phyloP scores from a whole-genome alignment of 92 coral and sea anemone species.

The Epizoanthus scotinus region DNA sequence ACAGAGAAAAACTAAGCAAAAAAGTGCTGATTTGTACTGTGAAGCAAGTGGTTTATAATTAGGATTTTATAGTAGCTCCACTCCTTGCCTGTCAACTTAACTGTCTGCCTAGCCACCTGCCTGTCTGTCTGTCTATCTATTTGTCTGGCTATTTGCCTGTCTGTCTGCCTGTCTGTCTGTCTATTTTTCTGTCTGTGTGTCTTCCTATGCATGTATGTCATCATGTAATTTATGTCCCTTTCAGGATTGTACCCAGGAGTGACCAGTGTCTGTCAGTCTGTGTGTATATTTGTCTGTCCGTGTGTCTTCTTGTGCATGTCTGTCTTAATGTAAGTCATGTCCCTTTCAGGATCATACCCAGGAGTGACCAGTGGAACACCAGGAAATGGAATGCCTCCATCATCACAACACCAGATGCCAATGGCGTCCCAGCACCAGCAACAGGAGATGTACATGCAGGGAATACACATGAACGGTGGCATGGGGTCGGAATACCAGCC shows the following conservation, averaged over 20 bases:
- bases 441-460: constrained; percentile 92
- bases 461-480: constrained; percentile 96
- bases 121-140: too few species aligned
- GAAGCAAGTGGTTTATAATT: too few species aligned
- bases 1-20: too few species aligned
- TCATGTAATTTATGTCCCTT: background rate
- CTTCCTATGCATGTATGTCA: background rate
- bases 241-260: constrained; percentile 45
- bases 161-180: too few species aligned
- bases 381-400: constrained; percentile 85
- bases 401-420: constrained; percentile 95
- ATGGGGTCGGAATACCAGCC: constrained; percentile 93
- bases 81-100: too few species aligned
- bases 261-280: background rate
- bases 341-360: constrained; percentile 54
- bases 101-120: too few species aligned
- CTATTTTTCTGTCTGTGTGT: background rate
- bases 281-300: too few species aligned
- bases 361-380: constrained; percentile 69
- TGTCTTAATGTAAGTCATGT: background rate
- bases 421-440: constrained; percentile 90
- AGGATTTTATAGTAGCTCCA: too few species aligned
- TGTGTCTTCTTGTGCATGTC: background rate
- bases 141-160: too few species aligned
- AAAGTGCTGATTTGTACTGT: too few species aligned